These are phyloP conservation scores for Acanthosepion pharaonis DNA, from an alignment of 2,888 invertebrate species.

Conservation along the genomic window DNA sequence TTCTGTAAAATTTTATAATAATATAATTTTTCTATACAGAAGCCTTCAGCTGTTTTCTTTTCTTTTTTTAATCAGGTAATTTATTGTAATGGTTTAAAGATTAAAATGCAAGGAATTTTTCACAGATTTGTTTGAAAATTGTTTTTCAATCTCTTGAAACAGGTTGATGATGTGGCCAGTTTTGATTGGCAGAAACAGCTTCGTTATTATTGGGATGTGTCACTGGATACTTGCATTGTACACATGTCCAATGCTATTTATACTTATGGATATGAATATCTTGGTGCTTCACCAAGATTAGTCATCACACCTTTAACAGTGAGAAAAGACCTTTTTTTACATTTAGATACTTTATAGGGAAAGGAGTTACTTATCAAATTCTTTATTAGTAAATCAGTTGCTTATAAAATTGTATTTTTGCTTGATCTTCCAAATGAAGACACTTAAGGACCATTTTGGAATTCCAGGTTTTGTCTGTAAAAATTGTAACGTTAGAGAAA, in stretches of 20 bases:
- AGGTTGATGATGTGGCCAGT: constrained; percentile 77
- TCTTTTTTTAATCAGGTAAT: too few species aligned
- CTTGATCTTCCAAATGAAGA: too few species aligned
- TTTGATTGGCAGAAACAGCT: constrained; percentile 93
- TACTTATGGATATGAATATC: constrained; percentile 71
- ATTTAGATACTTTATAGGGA: not conserved
- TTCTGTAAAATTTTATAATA: too few species aligned
- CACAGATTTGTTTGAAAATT: not conserved
- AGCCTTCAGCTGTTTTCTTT: too few species aligned
- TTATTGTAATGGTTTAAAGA: too few species aligned
- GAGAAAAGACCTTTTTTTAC: constrained; percentile 47
- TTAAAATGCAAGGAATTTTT: too few species aligned
- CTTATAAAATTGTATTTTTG: not conserved
- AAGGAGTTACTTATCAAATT: not conserved
- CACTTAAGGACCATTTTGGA: too few species aligned
- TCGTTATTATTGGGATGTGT: constrained; percentile 88
- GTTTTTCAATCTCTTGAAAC: not conserved
- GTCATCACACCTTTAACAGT: constrained; percentile 74
- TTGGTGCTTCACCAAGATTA: constrained; percentile 70
- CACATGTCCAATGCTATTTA: constrained; percentile 73
- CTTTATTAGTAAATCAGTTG: not conserved
- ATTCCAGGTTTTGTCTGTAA: too few species aligned
- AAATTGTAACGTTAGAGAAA: too few species aligned
- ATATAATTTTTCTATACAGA: too few species aligned
- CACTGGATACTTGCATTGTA: constrained; percentile 84